A percentile compares a stretch with the other conserved stretches of the same genome.
Evolutionary conservation across 2,113 vertebrate species (phyloP).

Genomic region (Helogale parvula): DNA sequence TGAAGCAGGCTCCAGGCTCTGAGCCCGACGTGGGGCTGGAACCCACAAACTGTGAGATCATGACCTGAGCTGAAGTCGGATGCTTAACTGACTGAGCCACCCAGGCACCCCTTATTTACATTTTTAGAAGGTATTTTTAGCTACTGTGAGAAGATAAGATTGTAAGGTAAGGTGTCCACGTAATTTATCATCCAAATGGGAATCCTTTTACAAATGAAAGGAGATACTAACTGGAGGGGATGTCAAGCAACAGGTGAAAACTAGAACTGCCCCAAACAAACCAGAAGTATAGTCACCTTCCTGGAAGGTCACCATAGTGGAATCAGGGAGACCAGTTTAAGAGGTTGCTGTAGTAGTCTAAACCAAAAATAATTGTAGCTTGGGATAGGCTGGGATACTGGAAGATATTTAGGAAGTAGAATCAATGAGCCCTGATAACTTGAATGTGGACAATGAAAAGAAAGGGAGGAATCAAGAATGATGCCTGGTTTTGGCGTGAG

Average conservation of each 20-base stretch:
- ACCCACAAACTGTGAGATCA: no score
- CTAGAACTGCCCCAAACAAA: neutral
- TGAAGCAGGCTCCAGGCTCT: no score
- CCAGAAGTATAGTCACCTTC: neutral
- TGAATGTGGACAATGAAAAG: neutral
- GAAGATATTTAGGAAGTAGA: neutral
- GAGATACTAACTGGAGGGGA: neutral
- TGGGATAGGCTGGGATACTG: neutral
- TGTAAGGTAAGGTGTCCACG: neutral
- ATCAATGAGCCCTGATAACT: neutral
- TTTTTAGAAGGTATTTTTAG: neutral
- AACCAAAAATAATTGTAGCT: neutral
- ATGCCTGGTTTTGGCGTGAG: neutral
- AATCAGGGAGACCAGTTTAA: neutral
- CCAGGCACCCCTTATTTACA: neutral
- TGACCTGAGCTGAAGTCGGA: no score
- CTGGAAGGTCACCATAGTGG: neutral
- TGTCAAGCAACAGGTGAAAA: neutral
- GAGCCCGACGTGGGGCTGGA: no score
- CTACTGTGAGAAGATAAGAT: neutral
- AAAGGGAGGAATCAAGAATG: neutral
- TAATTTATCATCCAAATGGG: neutral
- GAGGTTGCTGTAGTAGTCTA: neutral
- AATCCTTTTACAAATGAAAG: neutral
- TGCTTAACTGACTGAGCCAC: no score